Base-by-base conservation (phyloP, 2,113 vertebrate species). In the Australoheros scitulus region DNA sequence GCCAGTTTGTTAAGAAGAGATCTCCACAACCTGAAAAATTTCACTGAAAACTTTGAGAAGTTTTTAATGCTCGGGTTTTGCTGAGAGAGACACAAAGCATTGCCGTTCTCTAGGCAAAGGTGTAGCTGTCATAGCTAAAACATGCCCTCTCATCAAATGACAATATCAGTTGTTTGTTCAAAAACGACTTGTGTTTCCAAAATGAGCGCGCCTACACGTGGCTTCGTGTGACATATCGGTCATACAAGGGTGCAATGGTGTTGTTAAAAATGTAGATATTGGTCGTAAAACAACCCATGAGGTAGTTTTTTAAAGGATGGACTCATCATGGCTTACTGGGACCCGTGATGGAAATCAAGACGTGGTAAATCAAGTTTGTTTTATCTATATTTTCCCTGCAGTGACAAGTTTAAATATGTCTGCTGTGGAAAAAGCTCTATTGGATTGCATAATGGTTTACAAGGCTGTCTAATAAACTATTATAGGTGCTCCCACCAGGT, bases 391-490 rank as follows among this genome's bases (percentile, higher is more conserved):
- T 72, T 72, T 72, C 47, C 43, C 65, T 32, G 43, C 65, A 72
- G 24, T 72, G 43, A 70, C 65, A 52, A 52, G 65, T 72, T 34
- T 55, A 34, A n/a, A n/a, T 72, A 34, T 34, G 26, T 55, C 68
- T 72, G 68, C 17, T 32, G 9, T 72, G 47, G 11, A 55, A 72
- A 72, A 55, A 72, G 26, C 11, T 8, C 26, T 55, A n/a, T n/a
- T 72, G 68, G 47, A 70, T 70, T 70, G 43, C 65, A 70, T 52
- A 72, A 72, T 55, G 47, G 52, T 72, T 26, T 55, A 55, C 47
- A 72, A 72, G 68, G 47, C 47, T 55, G 52, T 5, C 52, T 34
- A 72, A 32, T 72, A 55, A 55, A 55, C 26, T 55, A 55, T n/a
- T 32, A 72, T 14, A 72, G 47, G 6, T 7, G 17, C 65, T 70